These are phyloP conservation scores for Tanaodytes sp. DNA, from an alignment of 2,888 invertebrate species.

Conservation along the genomic window DNA sequence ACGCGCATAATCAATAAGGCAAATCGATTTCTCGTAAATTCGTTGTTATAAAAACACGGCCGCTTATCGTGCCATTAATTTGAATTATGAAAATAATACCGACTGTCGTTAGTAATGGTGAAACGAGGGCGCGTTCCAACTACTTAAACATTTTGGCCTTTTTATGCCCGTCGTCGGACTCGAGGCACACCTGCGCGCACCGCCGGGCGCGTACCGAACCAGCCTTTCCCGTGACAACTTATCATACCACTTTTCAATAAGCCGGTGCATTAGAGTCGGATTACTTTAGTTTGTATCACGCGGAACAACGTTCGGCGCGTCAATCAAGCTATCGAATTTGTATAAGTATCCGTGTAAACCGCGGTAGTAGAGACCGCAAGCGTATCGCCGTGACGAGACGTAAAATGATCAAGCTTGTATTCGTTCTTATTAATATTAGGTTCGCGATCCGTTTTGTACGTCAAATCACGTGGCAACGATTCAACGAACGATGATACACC, in stretches of 20 bases:
- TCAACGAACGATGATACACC: slow-evolving; percentile 34
- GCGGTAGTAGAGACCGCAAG: too few relatives aligned
- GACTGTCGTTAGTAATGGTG: slow-evolving; percentile 6
- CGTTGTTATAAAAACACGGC: background rate
- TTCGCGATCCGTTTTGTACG: slow-evolving; percentile 35
- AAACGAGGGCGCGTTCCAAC: slow-evolving; percentile 14
- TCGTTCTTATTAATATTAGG: slow-evolving; percentile 30
- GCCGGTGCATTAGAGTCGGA: slow-evolving; percentile 25
- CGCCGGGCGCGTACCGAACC: background rate
- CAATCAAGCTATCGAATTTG: slow-evolving; percentile 33
- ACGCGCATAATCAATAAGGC: background rate
- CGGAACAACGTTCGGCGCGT: slow-evolving; percentile 28
- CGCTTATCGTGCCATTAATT: slow-evolving; percentile 23
- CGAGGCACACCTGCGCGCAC: slow-evolving; percentile 21
- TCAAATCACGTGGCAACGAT: slow-evolving; percentile 26
- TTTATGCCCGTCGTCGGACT: slow-evolving; percentile 5
- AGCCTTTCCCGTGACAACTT: slow-evolving; percentile 28
- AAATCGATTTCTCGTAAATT: slow-evolving; percentile 13
- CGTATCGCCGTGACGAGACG: slow-evolving; percentile 27
- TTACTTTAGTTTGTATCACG: slow-evolving; percentile 24
- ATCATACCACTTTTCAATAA: slow-evolving; percentile 38
- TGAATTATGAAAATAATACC: slow-evolving; percentile 32
- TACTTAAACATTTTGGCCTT: slow-evolving; percentile 5
- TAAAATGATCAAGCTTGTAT: slow-evolving; percentile 20
- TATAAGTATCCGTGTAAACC: slow-evolving; percentile 20